A percentile compares a stretch with the other conserved stretches of the same genome.
Conservation (phyloP, 2,888 invertebrate genomes). For the Drosophila emarginata region DNA sequence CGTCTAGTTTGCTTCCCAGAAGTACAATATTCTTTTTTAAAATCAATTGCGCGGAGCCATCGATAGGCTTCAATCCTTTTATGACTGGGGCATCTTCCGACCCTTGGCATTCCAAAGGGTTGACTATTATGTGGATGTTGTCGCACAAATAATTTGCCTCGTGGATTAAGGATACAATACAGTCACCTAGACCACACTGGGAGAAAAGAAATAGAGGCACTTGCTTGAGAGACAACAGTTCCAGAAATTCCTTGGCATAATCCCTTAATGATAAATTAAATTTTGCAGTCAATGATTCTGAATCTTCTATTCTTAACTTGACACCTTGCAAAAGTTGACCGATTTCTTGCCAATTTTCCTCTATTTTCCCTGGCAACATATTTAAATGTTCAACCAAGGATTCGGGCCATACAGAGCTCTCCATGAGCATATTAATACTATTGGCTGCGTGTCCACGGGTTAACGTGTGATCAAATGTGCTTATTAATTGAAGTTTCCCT, state of each 20-base stretch:
- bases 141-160: not conserved
- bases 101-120: not conserved
- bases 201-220: not conserved
- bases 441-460: not conserved
- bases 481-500: not conserved
- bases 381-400: not conserved
- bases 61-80: not conserved
- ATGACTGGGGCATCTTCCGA: not conserved
- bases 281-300: not conserved
- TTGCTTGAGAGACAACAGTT: not conserved
- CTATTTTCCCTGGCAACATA: not conserved
- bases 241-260: not conserved
- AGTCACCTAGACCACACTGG: not conserved
- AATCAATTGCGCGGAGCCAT: not conserved
- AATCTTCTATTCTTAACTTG: not conserved
- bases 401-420: not conserved
- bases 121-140: not conserved
- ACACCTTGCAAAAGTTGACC: not conserved
- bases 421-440: not conserved
- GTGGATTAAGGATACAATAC: not conserved
- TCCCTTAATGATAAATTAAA: not conserved
- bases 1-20: constrained; percentile 96
- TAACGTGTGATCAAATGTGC: not conserved
- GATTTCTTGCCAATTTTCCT: not conserved
- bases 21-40: constrained; percentile 83